These are phyloP conservation scores for Datnioides undecimradiatus DNA, from an alignment of 2,113 vertebrate genomes.

Conservation along the genomic window DNA sequence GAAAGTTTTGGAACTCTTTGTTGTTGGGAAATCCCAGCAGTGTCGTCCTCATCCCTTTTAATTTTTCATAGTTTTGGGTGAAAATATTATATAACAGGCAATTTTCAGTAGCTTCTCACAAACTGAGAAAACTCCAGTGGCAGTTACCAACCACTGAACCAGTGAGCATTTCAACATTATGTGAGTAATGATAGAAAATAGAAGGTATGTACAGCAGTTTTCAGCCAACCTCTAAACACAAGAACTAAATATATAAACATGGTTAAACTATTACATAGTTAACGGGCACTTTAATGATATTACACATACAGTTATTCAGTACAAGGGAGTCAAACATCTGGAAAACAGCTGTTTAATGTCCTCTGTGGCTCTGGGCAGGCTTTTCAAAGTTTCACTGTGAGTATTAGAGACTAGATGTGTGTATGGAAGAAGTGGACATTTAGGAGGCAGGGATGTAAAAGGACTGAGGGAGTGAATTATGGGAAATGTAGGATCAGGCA, in stretches of 20 bases:
- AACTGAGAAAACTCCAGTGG: background rate
- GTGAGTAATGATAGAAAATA: background rate
- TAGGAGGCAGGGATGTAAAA: background rate
- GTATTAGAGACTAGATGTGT: background rate
- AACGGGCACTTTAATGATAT: background rate
- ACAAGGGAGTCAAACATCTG: background rate
- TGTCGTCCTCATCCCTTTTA: slow-evolving; percentile 10
- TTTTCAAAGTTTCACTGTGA: background rate
- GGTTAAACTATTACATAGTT: background rate
- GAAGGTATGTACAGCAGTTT: background rate
- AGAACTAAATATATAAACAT: background rate
- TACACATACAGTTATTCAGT: background rate
- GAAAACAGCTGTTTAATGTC: background rate
- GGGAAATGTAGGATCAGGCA: slow-evolving; percentile 5
- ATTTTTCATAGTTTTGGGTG: slow-evolving; percentile 12
- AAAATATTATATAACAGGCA: slow-evolving; percentile 1
- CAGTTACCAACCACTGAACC: background rate
- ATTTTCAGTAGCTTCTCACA: background rate
- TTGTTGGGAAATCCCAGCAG: slow-evolving; percentile 54
- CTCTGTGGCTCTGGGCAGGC: background rate
- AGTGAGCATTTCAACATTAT: background rate
- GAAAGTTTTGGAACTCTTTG: slow-evolving; percentile 52
- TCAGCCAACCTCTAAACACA: background rate
- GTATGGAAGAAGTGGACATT: background rate
- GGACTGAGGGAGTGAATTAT: background rate